phyloP scores from a whole-genome alignment of 2,888 invertebrate species.

The Didymodactylos carnosus region DNA sequence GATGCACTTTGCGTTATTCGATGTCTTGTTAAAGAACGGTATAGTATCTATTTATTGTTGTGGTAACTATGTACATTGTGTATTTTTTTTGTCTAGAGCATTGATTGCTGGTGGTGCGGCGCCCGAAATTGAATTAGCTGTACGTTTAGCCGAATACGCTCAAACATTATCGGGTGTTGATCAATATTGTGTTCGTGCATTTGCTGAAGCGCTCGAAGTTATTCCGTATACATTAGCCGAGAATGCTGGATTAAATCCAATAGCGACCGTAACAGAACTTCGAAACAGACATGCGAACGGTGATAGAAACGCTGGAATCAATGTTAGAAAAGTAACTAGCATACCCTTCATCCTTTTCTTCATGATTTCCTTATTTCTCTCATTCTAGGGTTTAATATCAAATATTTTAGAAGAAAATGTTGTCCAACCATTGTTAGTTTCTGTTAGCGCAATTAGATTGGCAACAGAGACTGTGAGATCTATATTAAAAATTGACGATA shows the following conservation, averaged over 20 bases:
- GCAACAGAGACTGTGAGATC: slow-evolving; percentile 89
- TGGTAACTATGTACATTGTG: slow-evolving; percentile 1
- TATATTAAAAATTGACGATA: slow-evolving; percentile 96
- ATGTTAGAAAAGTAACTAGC: slow-evolving; percentile 51
- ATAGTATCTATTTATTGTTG: slow-evolving; percentile 31
- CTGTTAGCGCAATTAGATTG: slow-evolving; percentile 70
- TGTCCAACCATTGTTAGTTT: slow-evolving; percentile 84
- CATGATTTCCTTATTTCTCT: background rate
- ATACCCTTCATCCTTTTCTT: slow-evolving; percentile 33
- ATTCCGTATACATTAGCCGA: slow-evolving; percentile 74
- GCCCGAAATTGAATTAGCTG: slow-evolving; percentile 79
- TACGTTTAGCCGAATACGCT: slow-evolving; percentile 58
- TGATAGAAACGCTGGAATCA: slow-evolving; percentile 70
- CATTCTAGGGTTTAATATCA: slow-evolving; percentile 59
- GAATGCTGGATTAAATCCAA: slow-evolving; percentile 75
- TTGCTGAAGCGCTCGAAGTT: slow-evolving; percentile 81
- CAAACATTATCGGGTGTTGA: slow-evolving; percentile 70
- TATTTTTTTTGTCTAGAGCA: slow-evolving; percentile 39
- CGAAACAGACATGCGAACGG: slow-evolving; percentile 74
- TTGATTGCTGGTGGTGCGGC: slow-evolving; percentile 88
- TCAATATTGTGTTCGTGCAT: slow-evolving; percentile 81
- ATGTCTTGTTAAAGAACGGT: slow-evolving; percentile 66
- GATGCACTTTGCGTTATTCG: slow-evolving; percentile 79
- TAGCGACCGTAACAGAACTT: slow-evolving; percentile 83
- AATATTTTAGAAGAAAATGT: slow-evolving; percentile 92